phyloP scores from a whole-genome alignment of 2,888 invertebrate species.

The Archips crataeganus region DNA sequence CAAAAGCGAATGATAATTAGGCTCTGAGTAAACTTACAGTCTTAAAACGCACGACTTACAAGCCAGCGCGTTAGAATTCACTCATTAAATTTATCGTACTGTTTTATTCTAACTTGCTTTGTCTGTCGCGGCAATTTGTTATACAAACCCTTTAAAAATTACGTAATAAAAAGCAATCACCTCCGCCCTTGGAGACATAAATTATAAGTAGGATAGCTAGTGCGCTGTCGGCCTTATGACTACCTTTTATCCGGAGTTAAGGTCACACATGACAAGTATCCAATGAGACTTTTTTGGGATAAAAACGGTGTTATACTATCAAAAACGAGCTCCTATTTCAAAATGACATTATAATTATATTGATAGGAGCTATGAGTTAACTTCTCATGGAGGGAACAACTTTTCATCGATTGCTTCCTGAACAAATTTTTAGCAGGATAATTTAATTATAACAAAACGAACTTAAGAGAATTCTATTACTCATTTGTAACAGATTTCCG shows the following conservation, averaged over 20 bases:
- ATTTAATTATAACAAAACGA: conserved; percentile 35
- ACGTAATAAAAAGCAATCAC: no score
- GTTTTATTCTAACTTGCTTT: background rate
- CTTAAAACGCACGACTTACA: conserved; percentile 9
- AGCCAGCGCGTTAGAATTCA: background rate
- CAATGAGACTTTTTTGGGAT: no score
- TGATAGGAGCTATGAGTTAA: no score
- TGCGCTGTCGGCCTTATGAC: no score
- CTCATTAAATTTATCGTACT: background rate
- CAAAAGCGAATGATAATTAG: conserved; percentile 67
- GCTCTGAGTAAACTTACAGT: conserved; percentile 60
- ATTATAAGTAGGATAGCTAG: no score
- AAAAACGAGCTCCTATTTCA: no score
- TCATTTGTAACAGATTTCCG: conserved; percentile 44
- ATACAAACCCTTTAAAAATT: no score
- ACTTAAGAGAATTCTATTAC: conserved; percentile 34
- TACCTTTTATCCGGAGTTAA: no score
- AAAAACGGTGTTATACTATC: no score
- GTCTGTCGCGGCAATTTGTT: background rate
- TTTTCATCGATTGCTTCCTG: background rate
- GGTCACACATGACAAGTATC: no score
- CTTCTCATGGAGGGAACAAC: background rate
- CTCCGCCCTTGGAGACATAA: no score
- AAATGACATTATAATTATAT: no score
- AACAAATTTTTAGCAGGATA: conserved; percentile 15